Conservation (phyloP, 1,140 invertebrate genomes). For the Bombus soroeensis region DNA sequence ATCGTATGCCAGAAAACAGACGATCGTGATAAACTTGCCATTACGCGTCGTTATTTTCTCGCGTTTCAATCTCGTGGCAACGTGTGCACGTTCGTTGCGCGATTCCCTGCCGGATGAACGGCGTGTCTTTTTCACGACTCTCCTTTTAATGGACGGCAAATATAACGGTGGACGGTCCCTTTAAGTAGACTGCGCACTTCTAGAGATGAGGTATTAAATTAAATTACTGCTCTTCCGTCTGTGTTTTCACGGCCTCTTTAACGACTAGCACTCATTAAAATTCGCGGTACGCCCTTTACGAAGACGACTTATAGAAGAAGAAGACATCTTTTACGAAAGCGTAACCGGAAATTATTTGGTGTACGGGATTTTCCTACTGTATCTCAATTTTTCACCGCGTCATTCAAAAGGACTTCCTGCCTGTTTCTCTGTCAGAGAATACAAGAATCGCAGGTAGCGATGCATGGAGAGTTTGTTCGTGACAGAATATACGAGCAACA, state of each 20-base stretch:
- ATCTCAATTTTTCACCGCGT: background rate
- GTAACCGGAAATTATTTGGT: background rate
- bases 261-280: slow-evolving; percentile 27
- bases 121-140: background rate
- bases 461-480: too few relatives aligned
- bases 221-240: slow-evolving; percentile 18
- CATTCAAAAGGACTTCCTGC: too few relatives aligned
- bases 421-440: background rate
- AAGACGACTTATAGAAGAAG: background rate
- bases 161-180: background rate
- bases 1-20: background rate
- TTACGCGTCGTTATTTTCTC: slow-evolving; percentile 7
- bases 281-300: background rate
- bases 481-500: background rate
- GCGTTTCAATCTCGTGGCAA: background rate
- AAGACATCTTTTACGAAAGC: too few relatives aligned
- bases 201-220: slow-evolving; percentile 16
- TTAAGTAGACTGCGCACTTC: background rate
- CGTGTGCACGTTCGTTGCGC: background rate
- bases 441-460: background rate
- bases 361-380: background rate
- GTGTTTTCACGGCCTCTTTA: slow-evolving; percentile 21
- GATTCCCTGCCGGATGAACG: background rate
- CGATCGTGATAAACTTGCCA: slow-evolving; percentile 4
- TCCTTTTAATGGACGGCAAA: background rate